A percentile compares a stretch with the other conserved stretches of the same genome.
phyloP scores from a whole-genome alignment of 1,140 invertebrate species.

The Leptopilina clavipes region DNA sequence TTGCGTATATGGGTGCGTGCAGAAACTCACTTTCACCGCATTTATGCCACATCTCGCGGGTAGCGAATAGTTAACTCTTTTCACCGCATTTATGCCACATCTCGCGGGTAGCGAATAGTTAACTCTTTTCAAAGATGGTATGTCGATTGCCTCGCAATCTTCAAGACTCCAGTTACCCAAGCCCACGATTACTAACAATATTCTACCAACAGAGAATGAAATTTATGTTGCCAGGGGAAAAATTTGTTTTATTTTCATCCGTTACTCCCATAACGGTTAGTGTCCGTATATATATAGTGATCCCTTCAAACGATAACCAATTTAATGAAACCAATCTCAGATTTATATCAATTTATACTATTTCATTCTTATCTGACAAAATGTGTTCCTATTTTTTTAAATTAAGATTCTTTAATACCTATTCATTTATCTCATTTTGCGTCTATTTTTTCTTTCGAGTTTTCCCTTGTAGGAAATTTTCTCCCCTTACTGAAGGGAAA shows the following conservation, averaged over 20 bases:
- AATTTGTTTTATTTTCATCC: slow-evolving; percentile 16
- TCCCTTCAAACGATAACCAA: not conserved
- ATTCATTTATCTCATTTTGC: not conserved
- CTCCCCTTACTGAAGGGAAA: too few relatives aligned
- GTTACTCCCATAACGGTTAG: slow-evolving; percentile 29
- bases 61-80: slow-evolving; percentile 52
- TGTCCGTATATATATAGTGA: not conserved
- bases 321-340: slow-evolving; percentile 4
- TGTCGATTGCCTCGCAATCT: slow-evolving; percentile 42
- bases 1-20: slow-evolving; percentile 39
- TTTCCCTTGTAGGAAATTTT: too few relatives aligned
- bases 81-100: slow-evolving; percentile 56
- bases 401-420: not conserved
- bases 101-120: slow-evolving; percentile 45
- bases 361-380: slow-evolving; percentile 12
- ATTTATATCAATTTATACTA: slow-evolving; percentile 25
- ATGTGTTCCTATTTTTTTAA: not conserved
- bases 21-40: slow-evolving; percentile 67
- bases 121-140: slow-evolving; percentile 41
- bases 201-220: slow-evolving; percentile 2
- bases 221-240: slow-evolving; percentile 14
- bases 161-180: slow-evolving; percentile 10
- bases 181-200: slow-evolving; percentile 30
- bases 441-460: too few relatives aligned
- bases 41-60: slow-evolving; percentile 45